Conservation (phyloP, 1,140 invertebrate species). For the Cotesia vestalis region DNA sequence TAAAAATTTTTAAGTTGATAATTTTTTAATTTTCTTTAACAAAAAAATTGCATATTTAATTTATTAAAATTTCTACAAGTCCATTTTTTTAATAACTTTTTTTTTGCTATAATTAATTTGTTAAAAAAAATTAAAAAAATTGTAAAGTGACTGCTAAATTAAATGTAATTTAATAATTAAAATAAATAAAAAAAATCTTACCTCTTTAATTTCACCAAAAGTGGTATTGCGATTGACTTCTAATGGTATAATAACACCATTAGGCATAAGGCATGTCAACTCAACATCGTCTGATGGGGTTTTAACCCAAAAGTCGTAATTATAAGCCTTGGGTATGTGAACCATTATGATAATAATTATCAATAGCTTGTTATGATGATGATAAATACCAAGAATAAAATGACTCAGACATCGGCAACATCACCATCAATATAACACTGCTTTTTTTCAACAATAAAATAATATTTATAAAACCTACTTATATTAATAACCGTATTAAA, state of each 20-base stretch:
- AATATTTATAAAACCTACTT: constrained; percentile 15
- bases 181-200: constrained; percentile 56
- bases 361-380: constrained; percentile 8
- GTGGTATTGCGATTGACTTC: constrained; percentile 76
- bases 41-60: too few species aligned
- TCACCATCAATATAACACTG: constrained; percentile 19
- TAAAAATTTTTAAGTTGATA: too few species aligned
- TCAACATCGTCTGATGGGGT: constrained; percentile 71
- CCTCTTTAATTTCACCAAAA: constrained; percentile 86
- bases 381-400: constrained; percentile 23
- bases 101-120: too few species aligned
- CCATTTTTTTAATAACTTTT: too few species aligned
- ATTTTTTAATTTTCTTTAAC: too few species aligned
- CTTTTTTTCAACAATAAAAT: constrained; percentile 4
- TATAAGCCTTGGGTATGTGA: constrained; percentile 71
- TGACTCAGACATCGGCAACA: constrained; percentile 30
- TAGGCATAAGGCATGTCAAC: constrained; percentile 85
- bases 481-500: constrained; percentile 10
- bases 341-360: constrained; percentile 67
- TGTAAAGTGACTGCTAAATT: too few species aligned
- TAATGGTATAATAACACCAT: constrained; percentile 80
- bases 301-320: constrained; percentile 72
- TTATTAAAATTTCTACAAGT: too few species aligned
- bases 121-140: too few species aligned
- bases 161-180: not conserved